These are phyloP conservation scores for Biston betularia DNA, from an alignment of 2,888 invertebrate species.

Conservation along the genomic window DNA sequence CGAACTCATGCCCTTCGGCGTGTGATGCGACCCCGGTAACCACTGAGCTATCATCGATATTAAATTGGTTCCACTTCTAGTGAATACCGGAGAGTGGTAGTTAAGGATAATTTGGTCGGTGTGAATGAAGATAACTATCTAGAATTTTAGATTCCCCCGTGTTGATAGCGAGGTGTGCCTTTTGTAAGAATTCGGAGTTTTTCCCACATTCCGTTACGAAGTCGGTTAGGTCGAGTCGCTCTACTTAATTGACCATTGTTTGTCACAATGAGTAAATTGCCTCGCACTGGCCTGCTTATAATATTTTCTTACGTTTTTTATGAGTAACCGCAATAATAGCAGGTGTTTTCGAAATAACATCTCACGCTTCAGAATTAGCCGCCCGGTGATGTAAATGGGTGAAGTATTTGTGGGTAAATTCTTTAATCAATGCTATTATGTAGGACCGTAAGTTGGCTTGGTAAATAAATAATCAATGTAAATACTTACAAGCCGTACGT, in stretches of 20 bases:
- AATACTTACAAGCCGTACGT: too few relatives aligned
- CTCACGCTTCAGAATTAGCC: constrained; percentile 70
- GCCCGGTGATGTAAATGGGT: constrained; percentile 56
- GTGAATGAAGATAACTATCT: constrained; percentile 42
- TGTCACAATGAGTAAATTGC: constrained; percentile 78
- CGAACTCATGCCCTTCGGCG: too few relatives aligned
- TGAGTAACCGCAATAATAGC: constrained; percentile 65
- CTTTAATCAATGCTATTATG: constrained; percentile 20
- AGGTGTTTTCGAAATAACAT: constrained; percentile 74
- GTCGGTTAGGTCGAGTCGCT: constrained; percentile 62
- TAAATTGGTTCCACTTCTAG: constrained; percentile 18
- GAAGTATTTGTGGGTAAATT: constrained; percentile 35
- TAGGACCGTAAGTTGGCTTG: neutral
- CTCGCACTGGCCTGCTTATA: constrained; percentile 73
- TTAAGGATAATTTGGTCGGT: constrained; percentile 35
- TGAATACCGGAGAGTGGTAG: constrained; percentile 14
- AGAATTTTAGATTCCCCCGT: constrained; percentile 25
- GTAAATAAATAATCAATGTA: neutral
- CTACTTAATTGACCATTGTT: constrained; percentile 83
- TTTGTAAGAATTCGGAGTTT: constrained; percentile 56
- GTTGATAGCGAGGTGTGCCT: constrained; percentile 28
- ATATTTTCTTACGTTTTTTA: constrained; percentile 45
- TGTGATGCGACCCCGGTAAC: too few relatives aligned
- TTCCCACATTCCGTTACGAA: constrained; percentile 65
- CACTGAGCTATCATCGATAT: too few relatives aligned